phyloP scores from a whole-genome alignment of 2,797 vertebrate genomes.

The Crypturellus tataupa region DNA sequence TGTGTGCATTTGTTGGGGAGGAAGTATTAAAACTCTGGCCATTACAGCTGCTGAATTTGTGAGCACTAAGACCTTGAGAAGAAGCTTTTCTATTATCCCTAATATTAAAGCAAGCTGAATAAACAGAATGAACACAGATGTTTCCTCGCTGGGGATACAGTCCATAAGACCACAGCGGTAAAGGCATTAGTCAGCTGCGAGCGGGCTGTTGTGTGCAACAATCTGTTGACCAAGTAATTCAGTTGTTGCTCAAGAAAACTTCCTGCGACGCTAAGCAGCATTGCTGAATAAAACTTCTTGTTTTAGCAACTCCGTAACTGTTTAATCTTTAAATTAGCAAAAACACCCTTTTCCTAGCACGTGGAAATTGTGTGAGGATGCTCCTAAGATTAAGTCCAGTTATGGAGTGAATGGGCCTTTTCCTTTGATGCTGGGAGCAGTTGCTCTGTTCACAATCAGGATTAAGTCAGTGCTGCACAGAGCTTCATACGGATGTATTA shows the following conservation, averaged over 20 bases:
- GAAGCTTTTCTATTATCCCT: slow-evolving; percentile 42
- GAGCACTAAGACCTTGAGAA: slow-evolving; percentile 25
- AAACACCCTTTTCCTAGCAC: neutral
- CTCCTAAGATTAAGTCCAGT: neutral
- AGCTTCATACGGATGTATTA: neutral
- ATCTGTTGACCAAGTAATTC: neutral
- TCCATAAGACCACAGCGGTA: neutral
- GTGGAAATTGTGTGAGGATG: neutral
- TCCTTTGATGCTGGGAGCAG: neutral
- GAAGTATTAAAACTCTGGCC: neutral
- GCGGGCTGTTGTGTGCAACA: neutral
- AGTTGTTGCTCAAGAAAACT: neutral
- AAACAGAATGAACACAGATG: slow-evolving; percentile 72
- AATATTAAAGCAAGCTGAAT: slow-evolving; percentile 47
- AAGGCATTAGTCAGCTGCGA: slow-evolving; percentile 39
- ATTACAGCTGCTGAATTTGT: slow-evolving; percentile 44
- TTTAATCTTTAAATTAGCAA: neutral
- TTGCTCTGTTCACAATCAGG: neutral
- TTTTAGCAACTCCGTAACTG: neutral
- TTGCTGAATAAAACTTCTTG: neutral
- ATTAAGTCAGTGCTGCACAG: neutral
- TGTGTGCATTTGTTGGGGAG: slow-evolving; percentile 4
- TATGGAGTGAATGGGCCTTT: neutral
- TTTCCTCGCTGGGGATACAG: slow-evolving; percentile 30
- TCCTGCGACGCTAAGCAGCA: neutral